phyloP scores from a whole-genome alignment of 2,888 invertebrate genomes.

The Conchocele bisecta region DNA sequence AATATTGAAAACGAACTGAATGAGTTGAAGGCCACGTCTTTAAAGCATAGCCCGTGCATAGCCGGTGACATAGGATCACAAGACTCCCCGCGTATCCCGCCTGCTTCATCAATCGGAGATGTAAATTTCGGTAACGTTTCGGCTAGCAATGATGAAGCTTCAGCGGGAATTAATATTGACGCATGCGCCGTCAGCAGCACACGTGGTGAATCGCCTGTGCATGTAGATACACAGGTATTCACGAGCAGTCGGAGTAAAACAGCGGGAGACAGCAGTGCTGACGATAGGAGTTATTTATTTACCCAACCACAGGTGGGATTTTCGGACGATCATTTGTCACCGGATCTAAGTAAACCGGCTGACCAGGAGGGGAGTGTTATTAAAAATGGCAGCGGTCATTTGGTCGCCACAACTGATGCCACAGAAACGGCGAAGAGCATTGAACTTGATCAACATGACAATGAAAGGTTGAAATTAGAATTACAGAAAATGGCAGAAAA shows the following conservation, averaged over 20 bases:
- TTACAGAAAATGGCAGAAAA: constrained; percentile 67
- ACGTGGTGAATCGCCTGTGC: constrained; percentile 45
- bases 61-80: too few relatives aligned
- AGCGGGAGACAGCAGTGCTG: constrained; percentile 52
- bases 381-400: too few relatives aligned
- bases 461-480: constrained; percentile 85
- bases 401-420: too few relatives aligned
- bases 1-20: background rate
- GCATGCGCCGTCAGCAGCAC: constrained; percentile 46
- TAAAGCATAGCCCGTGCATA: too few relatives aligned
- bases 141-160: constrained; percentile 37
- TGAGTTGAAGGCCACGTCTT: too few relatives aligned
- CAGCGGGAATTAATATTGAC: constrained; percentile 22
- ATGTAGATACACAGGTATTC: constrained; percentile 61
- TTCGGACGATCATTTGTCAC: constrained; percentile 33
- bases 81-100: constrained; percentile 19
- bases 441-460: constrained; percentile 84
- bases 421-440: background rate
- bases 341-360: constrained; percentile 19
- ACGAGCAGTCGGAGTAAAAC: constrained; percentile 55
- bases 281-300: constrained; percentile 14
- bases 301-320: constrained; percentile 20
- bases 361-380: constrained; percentile 3
- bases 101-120: constrained; percentile 34
- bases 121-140: constrained; percentile 46